Base-by-base conservation (phyloP, 1,140 invertebrate species). In the Phortica variegata region DNA sequence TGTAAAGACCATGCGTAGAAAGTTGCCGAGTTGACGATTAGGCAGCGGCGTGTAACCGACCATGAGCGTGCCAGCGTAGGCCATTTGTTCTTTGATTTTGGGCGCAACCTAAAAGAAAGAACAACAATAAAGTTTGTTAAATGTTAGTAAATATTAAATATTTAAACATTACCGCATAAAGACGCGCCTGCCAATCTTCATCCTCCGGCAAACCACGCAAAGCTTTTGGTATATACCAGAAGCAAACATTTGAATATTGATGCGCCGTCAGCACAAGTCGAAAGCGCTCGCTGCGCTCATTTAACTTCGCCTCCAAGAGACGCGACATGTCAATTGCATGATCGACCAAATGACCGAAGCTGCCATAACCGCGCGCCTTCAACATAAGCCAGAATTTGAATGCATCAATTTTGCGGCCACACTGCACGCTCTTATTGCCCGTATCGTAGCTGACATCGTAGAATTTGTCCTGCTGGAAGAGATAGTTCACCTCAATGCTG, bases 381-480 rank as follows among this genome's bases (percentile, higher is more conserved):
- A 94, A 93, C 87, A 95, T 92, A 23, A 95, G 75, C 93, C 93
- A 97, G 8, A 97, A 79, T 77, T 97, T 97, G 56, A 95, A 87
- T 1, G 90, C 87, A 74, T 97, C 94, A 47, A 92, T 88, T 78
- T 95, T 94, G 26, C 94, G 81, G 2, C 94, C 94, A 72, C 94
- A 97, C 73, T 96, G 93, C 3, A 97, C 80, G 50, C 90, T 91
- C 48, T 95, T 96, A 71, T 97, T 93, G 0, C 94, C 94, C 0
- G 89, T 91, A 65, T 97, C 93, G 76, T 90, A 97, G 8, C 78
- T 80, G 0, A 90, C 83, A 66, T 95, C 91, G 65, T 97, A 97
- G 74, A 91, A 90, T 74, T 97, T 97, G 68, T 96, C 93, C 57
- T 90, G 87, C 63, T 95, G 91, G 63, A 95, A 96, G 1, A 96